phyloP scores from a whole-genome alignment of 2,797 vertebrate genomes.

The Anableps anableps region DNA sequence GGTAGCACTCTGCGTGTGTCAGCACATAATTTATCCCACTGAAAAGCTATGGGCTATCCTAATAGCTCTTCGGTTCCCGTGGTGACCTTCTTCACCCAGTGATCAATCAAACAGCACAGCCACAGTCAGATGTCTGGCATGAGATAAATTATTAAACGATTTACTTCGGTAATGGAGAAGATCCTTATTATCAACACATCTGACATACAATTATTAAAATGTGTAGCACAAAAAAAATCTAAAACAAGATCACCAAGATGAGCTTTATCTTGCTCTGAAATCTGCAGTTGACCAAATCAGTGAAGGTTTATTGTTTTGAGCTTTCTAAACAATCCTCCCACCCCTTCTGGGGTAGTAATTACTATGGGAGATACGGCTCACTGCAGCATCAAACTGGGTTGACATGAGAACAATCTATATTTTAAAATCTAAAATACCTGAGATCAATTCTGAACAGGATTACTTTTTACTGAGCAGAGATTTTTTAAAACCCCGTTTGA shows the following conservation, averaged over 20 bases:
- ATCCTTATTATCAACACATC: background rate
- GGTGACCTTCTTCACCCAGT: constrained; percentile 27
- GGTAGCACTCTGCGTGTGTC: background rate
- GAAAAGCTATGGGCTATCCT: constrained; percentile 16
- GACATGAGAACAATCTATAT: background rate
- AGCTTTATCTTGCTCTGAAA: constrained; percentile 14
- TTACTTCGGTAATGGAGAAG: constrained; percentile 8
- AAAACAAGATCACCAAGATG: background rate
- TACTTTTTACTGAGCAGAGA: background rate
- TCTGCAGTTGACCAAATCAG: constrained; percentile 60
- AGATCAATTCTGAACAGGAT: background rate
- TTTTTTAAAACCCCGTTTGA: background rate
- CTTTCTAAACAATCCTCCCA: background rate
- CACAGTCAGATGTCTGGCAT: constrained; percentile 9
- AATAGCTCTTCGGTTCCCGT: constrained; percentile 34
- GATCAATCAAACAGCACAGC: constrained; percentile 41
- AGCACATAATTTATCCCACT: constrained; percentile 8
- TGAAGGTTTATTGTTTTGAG: constrained; percentile 53
- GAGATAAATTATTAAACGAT: constrained; percentile 1
- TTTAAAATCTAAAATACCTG: background rate
- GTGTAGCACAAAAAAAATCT: background rate
- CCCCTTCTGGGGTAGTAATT: background rate
- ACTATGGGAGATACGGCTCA: background rate
- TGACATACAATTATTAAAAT: background rate
- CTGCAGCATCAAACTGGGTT: background rate